These are phyloP conservation scores for Sebastes baramenuke DNA, from an alignment of 2,797 vertebrate genomes.

Conservation along the genomic window DNA sequence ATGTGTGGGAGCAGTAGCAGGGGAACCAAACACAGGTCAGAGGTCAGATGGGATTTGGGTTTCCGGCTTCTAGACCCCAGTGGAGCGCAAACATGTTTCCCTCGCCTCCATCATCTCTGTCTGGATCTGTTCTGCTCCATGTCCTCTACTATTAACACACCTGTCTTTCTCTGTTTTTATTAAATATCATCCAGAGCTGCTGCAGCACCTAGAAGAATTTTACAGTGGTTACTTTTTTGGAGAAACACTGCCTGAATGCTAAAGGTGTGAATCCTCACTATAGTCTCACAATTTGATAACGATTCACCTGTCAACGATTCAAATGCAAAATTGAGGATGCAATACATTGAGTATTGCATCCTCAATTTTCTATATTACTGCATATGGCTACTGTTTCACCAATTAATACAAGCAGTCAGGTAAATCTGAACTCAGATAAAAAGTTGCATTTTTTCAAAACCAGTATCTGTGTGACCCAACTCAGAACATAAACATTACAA, in stretches of 20 bases:
- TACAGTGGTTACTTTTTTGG: background rate
- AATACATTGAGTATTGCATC: too few relatives aligned
- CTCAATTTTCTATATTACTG: too few relatives aligned
- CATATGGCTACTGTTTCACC: too few relatives aligned
- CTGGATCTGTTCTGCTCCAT: constrained; percentile 35
- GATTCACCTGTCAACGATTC: too few relatives aligned
- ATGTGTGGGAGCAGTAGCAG: constrained; percentile 78
- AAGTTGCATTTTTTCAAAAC: too few relatives aligned
- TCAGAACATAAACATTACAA: too few relatives aligned
- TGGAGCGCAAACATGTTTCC: constrained; percentile 67
- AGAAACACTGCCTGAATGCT: background rate
- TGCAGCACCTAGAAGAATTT: background rate
- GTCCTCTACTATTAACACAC: constrained; percentile 37
- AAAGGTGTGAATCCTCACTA: too few relatives aligned
- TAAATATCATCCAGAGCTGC: background rate
- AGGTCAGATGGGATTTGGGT: constrained; percentile 78
- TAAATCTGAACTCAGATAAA: too few relatives aligned
- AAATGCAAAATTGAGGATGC: too few relatives aligned
- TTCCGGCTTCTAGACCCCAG: constrained; percentile 74
- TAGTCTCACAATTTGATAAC: too few relatives aligned
- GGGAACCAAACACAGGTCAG: constrained; percentile 68
- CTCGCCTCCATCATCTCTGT: constrained; percentile 44
- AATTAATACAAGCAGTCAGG: too few relatives aligned
- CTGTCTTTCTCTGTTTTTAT: constrained; percentile 27
- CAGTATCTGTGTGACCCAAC: too few relatives aligned